These are phyloP conservation scores for Aphelocoma californica DNA, from an alignment of 2,797 vertebrate species.

Conservation along the genomic window DNA sequence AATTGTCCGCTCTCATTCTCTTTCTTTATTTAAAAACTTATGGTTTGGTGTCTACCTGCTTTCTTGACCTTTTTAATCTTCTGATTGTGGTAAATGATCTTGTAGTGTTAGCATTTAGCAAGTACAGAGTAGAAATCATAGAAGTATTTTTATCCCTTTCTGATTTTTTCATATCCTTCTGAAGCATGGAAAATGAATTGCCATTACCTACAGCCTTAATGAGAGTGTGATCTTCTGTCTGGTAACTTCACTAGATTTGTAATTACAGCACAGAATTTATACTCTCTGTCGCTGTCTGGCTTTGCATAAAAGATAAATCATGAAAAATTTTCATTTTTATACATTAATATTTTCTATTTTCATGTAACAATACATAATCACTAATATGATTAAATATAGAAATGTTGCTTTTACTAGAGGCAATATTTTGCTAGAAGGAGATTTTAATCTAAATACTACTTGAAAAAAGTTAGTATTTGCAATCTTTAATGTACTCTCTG, in stretches of 20 bases:
- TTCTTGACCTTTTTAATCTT: not conserved
- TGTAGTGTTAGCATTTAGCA: not conserved
- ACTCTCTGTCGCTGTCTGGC: not conserved
- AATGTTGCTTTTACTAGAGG: not conserved
- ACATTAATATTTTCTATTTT: not conserved
- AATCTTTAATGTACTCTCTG: not conserved
- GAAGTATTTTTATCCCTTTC: not conserved
- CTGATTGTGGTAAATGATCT: not conserved
- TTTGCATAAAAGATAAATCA: not conserved
- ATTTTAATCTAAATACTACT: not conserved
- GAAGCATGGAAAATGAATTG: not conserved
- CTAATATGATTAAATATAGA: not conserved
- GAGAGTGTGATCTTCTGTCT: not conserved
- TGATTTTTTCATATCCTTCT: not conserved
- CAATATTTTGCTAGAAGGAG: not conserved
- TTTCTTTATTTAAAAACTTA: not conserved
- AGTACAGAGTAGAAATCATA: not conserved
- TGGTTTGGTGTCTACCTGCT: rapidly evolving
- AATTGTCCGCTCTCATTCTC: not conserved
- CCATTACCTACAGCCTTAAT: not conserved
- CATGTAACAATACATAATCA: not conserved
- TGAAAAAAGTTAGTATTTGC: not conserved
- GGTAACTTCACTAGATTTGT: not conserved
- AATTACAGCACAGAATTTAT: not conserved
- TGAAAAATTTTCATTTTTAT: not conserved